phyloP scores from a whole-genome alignment of 2,113 vertebrate genomes.

The Ophthalmolycus amberensis region DNA sequence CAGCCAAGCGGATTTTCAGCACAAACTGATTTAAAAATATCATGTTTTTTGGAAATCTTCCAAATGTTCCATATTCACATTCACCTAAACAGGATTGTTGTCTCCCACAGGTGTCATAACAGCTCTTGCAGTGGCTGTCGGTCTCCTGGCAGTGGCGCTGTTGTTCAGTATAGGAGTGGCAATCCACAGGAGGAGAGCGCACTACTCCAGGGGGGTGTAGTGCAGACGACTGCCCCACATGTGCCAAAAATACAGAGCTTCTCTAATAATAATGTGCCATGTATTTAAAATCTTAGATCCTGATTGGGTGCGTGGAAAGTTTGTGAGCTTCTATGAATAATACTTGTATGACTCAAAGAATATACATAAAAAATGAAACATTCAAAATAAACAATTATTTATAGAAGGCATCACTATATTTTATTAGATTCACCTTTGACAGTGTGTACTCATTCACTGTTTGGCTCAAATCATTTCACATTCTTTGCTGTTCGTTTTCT shows the following conservation, averaged over 20 bases:
- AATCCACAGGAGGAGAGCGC: conserved; percentile 54
- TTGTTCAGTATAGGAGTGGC: conserved; percentile 73
- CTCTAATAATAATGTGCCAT: conserved; percentile 30
- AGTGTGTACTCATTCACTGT: conserved; percentile 36
- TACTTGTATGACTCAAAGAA: background rate
- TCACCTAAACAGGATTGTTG: conserved; percentile 10
- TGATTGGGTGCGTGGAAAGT: background rate
- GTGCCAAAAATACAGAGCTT: conserved; percentile 22
- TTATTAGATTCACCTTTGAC: conserved; percentile 63
- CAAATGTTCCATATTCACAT: conserved; percentile 15
- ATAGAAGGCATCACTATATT: conserved; percentile 34
- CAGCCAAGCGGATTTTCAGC: conserved; percentile 4
- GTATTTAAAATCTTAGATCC: background rate
- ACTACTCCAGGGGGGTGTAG: conserved; percentile 73
- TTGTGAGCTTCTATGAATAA: background rate
- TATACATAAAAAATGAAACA: conserved; percentile 20
- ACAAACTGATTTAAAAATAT: conserved; percentile 34
- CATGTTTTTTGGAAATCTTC: conserved; percentile 11
- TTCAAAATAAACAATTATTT: conserved; percentile 22
- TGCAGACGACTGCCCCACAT: conserved; percentile 8
- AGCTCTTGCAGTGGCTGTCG: conserved; percentile 74
- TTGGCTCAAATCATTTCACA: conserved; percentile 55
- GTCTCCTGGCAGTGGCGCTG: conserved; percentile 78
- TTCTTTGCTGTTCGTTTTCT: conserved; percentile 54
- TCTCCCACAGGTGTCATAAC: conserved; percentile 65